Conservation (phyloP, 1,140 invertebrate species). For the Octopus bimaculoides region DNA sequence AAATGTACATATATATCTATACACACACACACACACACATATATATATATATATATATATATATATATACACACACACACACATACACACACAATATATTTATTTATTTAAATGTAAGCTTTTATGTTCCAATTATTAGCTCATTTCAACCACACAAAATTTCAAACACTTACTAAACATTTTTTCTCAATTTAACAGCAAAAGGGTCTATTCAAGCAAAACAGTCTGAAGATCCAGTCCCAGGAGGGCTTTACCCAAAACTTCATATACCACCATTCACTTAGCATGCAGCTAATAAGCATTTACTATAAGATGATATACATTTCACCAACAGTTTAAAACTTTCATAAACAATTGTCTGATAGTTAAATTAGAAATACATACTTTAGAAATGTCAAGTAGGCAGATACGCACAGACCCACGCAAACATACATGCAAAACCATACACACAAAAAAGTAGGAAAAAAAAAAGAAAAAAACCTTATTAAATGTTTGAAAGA, state of each 20-base stretch:
- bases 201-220: slow-evolving; percentile 5
- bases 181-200: slow-evolving; percentile 6
- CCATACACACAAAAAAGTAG: too few species aligned
- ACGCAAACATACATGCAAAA: too few species aligned
- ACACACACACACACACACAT: not conserved
- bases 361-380: too few species aligned
- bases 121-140: not conserved
- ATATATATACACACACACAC: not conserved
- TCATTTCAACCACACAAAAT: slow-evolving; percentile 5
- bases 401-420: too few species aligned
- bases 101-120: not conserved
- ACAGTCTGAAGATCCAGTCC: slow-evolving; percentile 7
- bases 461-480: too few species aligned
- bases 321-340: too few species aligned
- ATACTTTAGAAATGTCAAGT: too few species aligned
- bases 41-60: not conserved
- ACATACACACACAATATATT: not conserved
- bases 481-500: too few species aligned
- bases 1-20: not conserved
- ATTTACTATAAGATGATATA: too few species aligned
- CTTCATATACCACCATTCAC: not conserved
- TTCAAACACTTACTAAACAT: not conserved
- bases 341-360: too few species aligned
- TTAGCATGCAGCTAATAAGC: too few species aligned
- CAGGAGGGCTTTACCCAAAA: not conserved